phyloP scores from a whole-genome alignment of 2,888 invertebrate genomes.

The Hypomecis punctinalis region DNA sequence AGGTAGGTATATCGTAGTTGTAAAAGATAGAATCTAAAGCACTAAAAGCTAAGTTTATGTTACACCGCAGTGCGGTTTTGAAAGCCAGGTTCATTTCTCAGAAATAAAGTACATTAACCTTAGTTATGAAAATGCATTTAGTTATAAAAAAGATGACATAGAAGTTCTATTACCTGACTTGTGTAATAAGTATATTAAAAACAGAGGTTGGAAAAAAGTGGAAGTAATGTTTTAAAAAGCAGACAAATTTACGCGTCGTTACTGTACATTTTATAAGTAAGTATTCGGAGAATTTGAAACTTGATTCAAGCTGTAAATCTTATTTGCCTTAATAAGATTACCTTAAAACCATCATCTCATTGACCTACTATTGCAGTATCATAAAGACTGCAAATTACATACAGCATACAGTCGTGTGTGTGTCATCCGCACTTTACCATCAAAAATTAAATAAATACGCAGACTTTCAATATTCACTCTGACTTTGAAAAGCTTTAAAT shows the following conservation, averaged over 20 bases:
- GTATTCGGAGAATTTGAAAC: neutral
- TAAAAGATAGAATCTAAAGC: conserved; percentile 3
- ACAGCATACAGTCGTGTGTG: too few species aligned
- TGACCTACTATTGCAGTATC: too few species aligned
- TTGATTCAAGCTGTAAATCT: neutral
- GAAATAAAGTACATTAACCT: conserved; percentile 1
- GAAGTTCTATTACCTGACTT: neutral
- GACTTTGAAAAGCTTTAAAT: too few species aligned
- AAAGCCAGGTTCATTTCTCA: neutral
- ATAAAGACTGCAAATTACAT: too few species aligned
- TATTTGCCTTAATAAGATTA: neutral
- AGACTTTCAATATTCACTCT: too few species aligned
- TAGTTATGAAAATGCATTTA: neutral
- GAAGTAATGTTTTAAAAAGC: too few species aligned
- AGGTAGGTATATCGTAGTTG: neutral
- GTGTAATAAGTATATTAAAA: too few species aligned
- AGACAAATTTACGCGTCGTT: too few species aligned
- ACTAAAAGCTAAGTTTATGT: conserved; percentile 4
- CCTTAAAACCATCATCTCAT: conserved; percentile 5
- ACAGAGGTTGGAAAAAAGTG: too few species aligned
- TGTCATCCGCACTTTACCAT: too few species aligned
- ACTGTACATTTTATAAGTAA: too few species aligned
- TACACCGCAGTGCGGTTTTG: conserved; percentile 8
- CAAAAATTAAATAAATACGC: too few species aligned
- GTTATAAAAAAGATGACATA: neutral